Percentiles rank a stretch among this genome's conserved stretches.
These are phyloP conservation scores for Araneus ventricosus DNA, from an alignment of 1,140 invertebrate species.

Conservation along the genomic window DNA sequence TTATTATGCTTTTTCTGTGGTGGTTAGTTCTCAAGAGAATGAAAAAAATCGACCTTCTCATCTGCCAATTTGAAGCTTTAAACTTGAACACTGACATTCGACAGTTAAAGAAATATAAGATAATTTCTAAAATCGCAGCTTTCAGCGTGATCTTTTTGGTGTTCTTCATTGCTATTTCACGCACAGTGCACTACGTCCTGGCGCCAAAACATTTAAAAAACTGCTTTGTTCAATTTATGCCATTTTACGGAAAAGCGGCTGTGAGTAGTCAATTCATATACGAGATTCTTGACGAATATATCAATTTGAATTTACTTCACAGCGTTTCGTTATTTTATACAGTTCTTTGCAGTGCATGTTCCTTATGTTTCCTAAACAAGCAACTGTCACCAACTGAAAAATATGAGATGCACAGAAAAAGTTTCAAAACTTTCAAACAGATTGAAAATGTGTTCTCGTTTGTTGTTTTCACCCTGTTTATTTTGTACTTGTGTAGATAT, in stretches of 20 bases:
- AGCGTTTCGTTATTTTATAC: neutral
- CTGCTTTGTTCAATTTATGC: neutral
- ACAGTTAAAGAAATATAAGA: neutral
- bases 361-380: neutral
- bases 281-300: neutral
- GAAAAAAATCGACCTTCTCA: neutral
- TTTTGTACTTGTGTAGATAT: neutral
- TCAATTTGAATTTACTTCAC: neutral
- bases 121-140: neutral
- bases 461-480: neutral
- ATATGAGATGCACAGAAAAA: neutral
- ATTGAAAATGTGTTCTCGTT: neutral
- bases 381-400: neutral
- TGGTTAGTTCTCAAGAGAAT: neutral
- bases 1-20: neutral
- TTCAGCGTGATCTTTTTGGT: neutral
- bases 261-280: neutral
- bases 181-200: neutral
- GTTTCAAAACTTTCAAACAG: neutral
- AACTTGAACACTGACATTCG: neutral
- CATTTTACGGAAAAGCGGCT: neutral
- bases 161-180: neutral
- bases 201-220: neutral
- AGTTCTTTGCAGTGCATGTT: neutral
- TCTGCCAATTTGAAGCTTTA: neutral